phyloP scores from a whole-genome alignment of 2,888 invertebrate genomes.

The Cataglyphis altisquamis region DNA sequence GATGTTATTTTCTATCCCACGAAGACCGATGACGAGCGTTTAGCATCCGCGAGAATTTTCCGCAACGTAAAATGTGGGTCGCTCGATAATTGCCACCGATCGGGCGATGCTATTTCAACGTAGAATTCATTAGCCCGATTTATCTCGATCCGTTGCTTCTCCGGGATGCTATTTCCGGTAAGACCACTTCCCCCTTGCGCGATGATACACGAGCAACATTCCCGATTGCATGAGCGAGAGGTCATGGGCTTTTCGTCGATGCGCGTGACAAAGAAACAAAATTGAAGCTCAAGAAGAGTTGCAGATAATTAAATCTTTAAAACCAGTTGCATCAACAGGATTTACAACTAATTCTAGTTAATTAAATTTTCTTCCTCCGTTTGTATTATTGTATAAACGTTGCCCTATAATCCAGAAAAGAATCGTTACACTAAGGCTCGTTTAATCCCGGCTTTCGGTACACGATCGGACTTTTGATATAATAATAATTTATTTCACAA shows the following conservation, averaged over 20 bases:
- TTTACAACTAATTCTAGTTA: neutral
- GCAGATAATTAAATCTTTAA: constrained; percentile 11
- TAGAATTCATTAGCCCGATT: constrained; percentile 82
- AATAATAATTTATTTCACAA: neutral
- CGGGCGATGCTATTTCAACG: constrained; percentile 78
- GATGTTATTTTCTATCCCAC: constrained; percentile 14
- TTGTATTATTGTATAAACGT: neutral
- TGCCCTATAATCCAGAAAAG: neutral
- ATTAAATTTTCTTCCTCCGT: constrained; percentile 2
- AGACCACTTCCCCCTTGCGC: constrained; percentile 63
- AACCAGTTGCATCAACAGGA: neutral
- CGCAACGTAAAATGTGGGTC: constrained; percentile 78
- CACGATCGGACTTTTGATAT: neutral
- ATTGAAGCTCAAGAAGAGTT: neutral
- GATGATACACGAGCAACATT: constrained; percentile 55
- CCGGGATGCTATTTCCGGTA: constrained; percentile 67
- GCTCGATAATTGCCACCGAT: constrained; percentile 80
- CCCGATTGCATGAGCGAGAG: constrained; percentile 21
- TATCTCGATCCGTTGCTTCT: constrained; percentile 74
- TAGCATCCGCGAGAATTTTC: constrained; percentile 62
- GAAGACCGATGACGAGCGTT: constrained; percentile 53
- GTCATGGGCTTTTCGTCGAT: neutral
- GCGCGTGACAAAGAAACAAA: neutral
- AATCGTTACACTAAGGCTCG: neutral
- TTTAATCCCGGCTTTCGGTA: neutral